phyloP scores from a whole-genome alignment of 2,113 vertebrate species.

The Rhinolophus sinicus region DNA sequence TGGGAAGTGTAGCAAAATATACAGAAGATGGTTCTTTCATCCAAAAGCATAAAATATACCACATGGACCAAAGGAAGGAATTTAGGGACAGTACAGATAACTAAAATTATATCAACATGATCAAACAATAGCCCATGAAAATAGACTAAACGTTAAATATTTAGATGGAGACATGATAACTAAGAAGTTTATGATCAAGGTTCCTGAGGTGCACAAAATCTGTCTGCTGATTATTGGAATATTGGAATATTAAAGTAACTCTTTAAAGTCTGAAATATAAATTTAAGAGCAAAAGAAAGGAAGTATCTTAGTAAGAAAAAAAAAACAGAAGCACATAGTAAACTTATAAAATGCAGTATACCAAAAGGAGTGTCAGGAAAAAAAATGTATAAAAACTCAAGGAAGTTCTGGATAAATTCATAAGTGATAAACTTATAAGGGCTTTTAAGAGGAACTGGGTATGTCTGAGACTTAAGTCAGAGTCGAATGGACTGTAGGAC shows the following conservation, averaged over 20 bases:
- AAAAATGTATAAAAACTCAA: neutral
- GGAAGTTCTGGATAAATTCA: neutral
- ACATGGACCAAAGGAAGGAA: neutral
- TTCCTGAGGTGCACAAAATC: conserved; percentile 28
- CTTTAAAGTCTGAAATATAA: neutral
- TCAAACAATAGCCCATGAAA: neutral
- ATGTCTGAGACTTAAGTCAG: neutral
- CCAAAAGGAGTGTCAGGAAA: neutral
- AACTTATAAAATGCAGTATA: neutral
- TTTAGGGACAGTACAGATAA: neutral
- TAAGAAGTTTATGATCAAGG: neutral
- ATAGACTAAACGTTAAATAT: neutral
- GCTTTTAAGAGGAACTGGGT: neutral
- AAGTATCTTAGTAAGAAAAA: neutral
- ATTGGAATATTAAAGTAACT: neutral
- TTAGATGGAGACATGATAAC: neutral
- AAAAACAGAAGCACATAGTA: neutral
- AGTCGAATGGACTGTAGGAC: neutral
- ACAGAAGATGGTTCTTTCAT: neutral
- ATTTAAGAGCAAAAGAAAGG: conserved; percentile 25
- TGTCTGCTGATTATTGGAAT: neutral
- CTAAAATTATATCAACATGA: conserved; percentile 46
- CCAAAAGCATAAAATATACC: neutral
- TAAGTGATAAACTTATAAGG: neutral
- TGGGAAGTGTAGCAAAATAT: neutral